Evolutionary conservation across 2,113 vertebrate species (phyloP).

Genomic region (Equus quagga): DNA sequence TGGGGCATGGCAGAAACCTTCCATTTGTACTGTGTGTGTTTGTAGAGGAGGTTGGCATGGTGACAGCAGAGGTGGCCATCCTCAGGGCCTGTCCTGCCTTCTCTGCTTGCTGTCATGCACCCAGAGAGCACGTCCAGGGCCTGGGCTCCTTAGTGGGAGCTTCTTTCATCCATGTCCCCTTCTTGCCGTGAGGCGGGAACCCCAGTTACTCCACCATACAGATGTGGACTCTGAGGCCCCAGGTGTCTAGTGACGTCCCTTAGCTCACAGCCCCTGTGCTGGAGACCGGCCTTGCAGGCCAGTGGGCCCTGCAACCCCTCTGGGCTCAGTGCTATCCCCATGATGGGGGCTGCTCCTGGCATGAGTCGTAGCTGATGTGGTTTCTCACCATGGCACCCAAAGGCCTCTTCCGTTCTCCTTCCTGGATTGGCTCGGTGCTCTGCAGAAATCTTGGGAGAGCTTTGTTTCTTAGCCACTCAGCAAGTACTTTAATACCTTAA

Average conservation of each 20-base stretch:
- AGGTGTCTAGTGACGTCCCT: background rate
- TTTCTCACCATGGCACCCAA: rapidly evolving
- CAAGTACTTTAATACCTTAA: too few relatives aligned
- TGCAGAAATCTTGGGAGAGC: too few relatives aligned
- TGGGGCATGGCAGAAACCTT: background rate
- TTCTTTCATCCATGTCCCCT: rapidly evolving
- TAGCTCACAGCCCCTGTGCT: background rate
- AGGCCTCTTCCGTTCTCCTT: background rate
- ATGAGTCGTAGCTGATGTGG: rapidly evolving
- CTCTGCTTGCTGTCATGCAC: background rate
- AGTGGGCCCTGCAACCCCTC: background rate
- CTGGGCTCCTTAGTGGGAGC: background rate
- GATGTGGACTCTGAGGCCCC: background rate
- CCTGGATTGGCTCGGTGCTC: too few relatives aligned
- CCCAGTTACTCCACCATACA: background rate
- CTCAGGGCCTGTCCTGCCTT: background rate
- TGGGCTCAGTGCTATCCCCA: background rate
- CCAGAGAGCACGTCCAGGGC: background rate
- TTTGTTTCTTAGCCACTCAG: background rate
- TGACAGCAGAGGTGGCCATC: background rate
- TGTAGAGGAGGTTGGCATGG: background rate
- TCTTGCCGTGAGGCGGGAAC: background rate
- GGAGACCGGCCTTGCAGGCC: background rate
- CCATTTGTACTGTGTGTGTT: rapidly evolving
- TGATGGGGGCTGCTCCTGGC: background rate